These are phyloP conservation scores for Numenius phaeopus DNA, from an alignment of 2,797 vertebrate species.

Conservation along the genomic window DNA sequence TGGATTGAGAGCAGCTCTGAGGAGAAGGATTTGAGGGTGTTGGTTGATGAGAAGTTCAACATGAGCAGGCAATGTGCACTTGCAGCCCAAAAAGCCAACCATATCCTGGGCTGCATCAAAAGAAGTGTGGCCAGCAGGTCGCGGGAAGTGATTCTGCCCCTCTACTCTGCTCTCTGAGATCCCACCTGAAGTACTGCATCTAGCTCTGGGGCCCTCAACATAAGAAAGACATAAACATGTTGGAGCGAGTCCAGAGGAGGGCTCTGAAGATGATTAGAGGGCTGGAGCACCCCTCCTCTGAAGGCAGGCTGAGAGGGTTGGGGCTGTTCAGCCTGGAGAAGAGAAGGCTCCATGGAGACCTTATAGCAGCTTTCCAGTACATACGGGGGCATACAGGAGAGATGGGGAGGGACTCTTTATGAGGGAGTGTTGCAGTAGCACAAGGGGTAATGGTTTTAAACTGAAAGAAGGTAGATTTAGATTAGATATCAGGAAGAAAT, in stretches of 20 bases:
- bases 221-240: background rate
- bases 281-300: background rate
- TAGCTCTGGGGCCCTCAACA: background rate
- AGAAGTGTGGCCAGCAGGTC: background rate
- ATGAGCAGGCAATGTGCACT: background rate
- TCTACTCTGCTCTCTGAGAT: background rate
- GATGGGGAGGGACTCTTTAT: background rate
- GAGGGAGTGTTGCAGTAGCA: background rate
- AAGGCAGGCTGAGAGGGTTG: background rate
- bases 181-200: background rate
- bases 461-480: background rate
- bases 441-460: background rate
- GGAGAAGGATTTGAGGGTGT: background rate
- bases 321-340: background rate
- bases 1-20: background rate
- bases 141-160: background rate
- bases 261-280: background rate
- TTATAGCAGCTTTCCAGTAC: background rate
- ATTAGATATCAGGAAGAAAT: background rate
- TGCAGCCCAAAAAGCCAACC: background rate
- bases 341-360: background rate
- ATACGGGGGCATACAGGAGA: background rate
- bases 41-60: background rate
- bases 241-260: background rate
- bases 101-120: background rate